Conservation (phyloP, 2,888 invertebrate species). For the Pristionchus mayeri region DNA sequence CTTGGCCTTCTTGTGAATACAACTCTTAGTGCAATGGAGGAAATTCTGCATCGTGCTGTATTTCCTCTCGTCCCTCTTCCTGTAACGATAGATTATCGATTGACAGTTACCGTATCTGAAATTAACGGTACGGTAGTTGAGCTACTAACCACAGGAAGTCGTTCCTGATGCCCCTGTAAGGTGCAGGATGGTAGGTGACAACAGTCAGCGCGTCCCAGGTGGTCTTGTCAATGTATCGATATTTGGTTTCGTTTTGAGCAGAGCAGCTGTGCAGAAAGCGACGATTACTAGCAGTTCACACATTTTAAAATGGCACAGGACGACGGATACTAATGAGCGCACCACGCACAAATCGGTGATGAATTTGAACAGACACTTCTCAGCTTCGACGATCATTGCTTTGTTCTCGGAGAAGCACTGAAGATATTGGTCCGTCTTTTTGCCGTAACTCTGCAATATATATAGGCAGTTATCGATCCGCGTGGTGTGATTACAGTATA, state of each 20-base stretch:
- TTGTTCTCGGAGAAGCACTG: neutral
- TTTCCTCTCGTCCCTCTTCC: neutral
- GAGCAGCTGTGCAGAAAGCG: neutral
- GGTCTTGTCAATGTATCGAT: neutral
- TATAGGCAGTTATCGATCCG: neutral
- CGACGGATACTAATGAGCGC: neutral
- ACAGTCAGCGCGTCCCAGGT: neutral
- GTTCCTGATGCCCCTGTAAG: neutral
- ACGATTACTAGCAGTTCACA: neutral
- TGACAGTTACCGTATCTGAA: neutral
- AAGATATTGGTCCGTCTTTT: neutral
- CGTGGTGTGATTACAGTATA: neutral
- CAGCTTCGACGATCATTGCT: neutral
- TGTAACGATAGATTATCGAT: neutral
- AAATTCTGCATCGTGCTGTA: constrained; percentile 22
- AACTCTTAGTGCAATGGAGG: constrained; percentile 45
- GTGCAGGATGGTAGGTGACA: neutral
- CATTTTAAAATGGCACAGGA: neutral
- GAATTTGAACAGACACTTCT: neutral
- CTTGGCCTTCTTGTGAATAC: constrained; percentile 3
- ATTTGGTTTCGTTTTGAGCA: no score
- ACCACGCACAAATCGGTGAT: neutral
- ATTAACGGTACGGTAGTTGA: neutral
- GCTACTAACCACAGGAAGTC: neutral
- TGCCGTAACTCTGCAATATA: neutral